Percentiles rank a stretch among this genome's conserved stretches.
phyloP scores from a whole-genome alignment of 2,888 invertebrate species.

The Eucera pruinosa region DNA sequence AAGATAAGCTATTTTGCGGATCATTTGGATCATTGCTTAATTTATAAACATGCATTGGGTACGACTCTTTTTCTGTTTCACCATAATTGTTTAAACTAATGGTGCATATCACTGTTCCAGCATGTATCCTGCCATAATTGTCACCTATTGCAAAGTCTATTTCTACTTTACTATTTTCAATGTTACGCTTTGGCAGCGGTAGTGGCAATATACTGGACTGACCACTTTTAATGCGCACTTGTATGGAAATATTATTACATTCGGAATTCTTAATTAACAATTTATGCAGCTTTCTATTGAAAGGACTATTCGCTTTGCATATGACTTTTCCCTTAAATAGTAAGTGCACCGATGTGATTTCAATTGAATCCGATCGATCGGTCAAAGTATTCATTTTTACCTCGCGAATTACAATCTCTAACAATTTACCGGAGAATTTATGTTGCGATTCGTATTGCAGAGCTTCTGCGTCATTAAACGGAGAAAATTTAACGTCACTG shows the following conservation, averaged over 20 bases:
- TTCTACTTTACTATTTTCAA: constrained; percentile 73
- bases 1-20: constrained; percentile 72
- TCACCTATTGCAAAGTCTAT: constrained; percentile 79
- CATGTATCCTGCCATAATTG: constrained; percentile 66
- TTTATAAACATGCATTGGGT: constrained; percentile 57
- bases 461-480: constrained; percentile 59
- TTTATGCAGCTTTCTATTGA: constrained; percentile 80
- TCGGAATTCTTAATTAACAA: constrained; percentile 75
- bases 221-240: constrained; percentile 71
- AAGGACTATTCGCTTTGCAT: constrained; percentile 76
- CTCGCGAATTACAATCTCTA: constrained; percentile 79
- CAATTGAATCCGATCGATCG: constrained; percentile 60
- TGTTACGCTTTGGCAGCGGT: constrained; percentile 76
- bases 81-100: constrained; percentile 71
- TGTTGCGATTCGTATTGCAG: constrained; percentile 63
- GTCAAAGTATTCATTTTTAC: constrained; percentile 69
- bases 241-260: constrained; percentile 73
- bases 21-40: constrained; percentile 79
- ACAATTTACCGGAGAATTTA: constrained; percentile 70
- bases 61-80: constrained; percentile 47
- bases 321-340: constrained; percentile 77
- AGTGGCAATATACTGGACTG: constrained; percentile 75
- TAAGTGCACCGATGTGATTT: constrained; percentile 73
- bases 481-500: constrained; percentile 74
- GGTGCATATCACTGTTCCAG: constrained; percentile 77